Conservation (phyloP, 2,113 vertebrate species). For the Gopherus flavomarginatus region DNA sequence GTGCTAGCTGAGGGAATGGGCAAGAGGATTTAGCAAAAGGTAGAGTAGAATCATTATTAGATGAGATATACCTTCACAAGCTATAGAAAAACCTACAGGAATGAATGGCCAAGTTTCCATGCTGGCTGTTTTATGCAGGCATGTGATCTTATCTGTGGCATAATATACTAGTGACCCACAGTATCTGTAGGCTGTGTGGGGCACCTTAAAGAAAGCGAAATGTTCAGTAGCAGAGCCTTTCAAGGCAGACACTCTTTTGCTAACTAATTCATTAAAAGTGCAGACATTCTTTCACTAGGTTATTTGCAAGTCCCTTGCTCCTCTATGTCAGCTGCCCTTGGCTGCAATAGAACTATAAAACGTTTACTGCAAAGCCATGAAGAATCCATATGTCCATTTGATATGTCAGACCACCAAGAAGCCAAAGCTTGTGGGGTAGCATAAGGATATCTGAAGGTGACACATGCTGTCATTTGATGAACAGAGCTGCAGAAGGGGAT, state of each 20-base stretch:
- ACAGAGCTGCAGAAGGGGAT: slow-evolving; percentile 84
- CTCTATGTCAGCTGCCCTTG: slow-evolving; percentile 74
- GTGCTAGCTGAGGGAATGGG: neutral
- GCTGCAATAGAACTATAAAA: slow-evolving; percentile 76
- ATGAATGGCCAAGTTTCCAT: neutral
- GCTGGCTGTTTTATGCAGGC: neutral
- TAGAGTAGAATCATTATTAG: neutral
- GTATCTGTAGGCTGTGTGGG: neutral
- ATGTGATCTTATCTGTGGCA: neutral
- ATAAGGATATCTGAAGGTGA: slow-evolving; percentile 94
- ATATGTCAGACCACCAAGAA: slow-evolving; percentile 84
- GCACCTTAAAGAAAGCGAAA: neutral
- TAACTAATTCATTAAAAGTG: slow-evolving; percentile 10
- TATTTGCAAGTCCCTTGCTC: slow-evolving; percentile 66
- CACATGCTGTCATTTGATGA: slow-evolving; percentile 83
- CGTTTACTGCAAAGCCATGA: slow-evolving; percentile 82
- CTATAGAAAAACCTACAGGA: neutral
- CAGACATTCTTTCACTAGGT: slow-evolving; percentile 46
- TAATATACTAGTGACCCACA: neutral
- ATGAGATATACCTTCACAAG: neutral
- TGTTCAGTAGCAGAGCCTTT: neutral
- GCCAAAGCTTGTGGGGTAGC: slow-evolving; percentile 79
- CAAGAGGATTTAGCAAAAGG: neutral
- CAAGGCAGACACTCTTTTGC: neutral
- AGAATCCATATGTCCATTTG: slow-evolving; percentile 84